Conservation (phyloP, 1,140 invertebrate genomes). For the Leptonema lineaticorne region DNA sequence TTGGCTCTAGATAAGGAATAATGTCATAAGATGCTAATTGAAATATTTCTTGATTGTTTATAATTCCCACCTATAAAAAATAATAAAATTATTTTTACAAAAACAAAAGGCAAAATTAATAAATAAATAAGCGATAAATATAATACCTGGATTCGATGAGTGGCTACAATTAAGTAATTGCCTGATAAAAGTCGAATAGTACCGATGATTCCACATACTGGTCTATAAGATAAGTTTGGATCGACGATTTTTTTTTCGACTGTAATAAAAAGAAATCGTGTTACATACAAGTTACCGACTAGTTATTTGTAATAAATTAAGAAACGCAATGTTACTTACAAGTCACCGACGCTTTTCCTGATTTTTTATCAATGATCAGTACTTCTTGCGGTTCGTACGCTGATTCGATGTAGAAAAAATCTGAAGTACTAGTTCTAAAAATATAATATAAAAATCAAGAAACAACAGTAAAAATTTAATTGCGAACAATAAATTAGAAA, state of each 20-base stretch:
- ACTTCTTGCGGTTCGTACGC: slow-evolving; percentile 60
- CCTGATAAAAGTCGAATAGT: slow-evolving; percentile 83
- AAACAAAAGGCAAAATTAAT: not conserved
- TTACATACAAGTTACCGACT: not conserved
- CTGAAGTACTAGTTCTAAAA: slow-evolving; percentile 68
- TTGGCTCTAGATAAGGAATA: slow-evolving; percentile 82
- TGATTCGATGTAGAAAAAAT: slow-evolving; percentile 74
- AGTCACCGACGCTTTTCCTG: slow-evolving; percentile 66
- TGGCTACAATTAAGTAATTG: slow-evolving; percentile 88
- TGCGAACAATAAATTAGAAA: not conserved
- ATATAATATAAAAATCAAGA: slow-evolving; percentile 28
- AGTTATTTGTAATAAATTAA: not conserved
- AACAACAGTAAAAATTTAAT: not conserved
- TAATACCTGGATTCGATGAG: slow-evolving; percentile 69
- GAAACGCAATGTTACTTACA: slow-evolving; percentile 52
- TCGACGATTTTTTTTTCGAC: slow-evolving; percentile 15
- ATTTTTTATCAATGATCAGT: slow-evolving; percentile 71
- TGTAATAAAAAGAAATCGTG: not conserved
- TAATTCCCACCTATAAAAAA: slow-evolving; percentile 68
- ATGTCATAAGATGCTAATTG: slow-evolving; percentile 80
- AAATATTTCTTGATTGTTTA: slow-evolving; percentile 86
- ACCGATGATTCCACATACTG: slow-evolving; percentile 89
- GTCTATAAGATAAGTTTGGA: slow-evolving; percentile 60
- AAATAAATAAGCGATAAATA: not conserved
- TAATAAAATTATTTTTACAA: not conserved